A percentile compares a stretch with the other conserved stretches of the same genome.
phyloP scores from a whole-genome alignment of 1,140 invertebrate genomes.

The Drosophila pseudoobscura region DNA sequence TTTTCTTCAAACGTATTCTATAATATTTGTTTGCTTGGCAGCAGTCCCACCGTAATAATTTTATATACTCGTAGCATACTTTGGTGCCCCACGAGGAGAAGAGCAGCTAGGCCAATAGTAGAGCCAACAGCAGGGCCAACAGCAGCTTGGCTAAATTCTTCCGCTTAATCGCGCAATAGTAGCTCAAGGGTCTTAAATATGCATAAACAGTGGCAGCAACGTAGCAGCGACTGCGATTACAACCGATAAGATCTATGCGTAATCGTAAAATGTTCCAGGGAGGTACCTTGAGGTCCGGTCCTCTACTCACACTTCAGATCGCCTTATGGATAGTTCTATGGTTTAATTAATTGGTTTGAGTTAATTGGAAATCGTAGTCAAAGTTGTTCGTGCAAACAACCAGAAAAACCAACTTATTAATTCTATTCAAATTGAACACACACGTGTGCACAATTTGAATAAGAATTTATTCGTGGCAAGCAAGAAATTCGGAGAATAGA shows the following conservation, averaged over 20 bases:
- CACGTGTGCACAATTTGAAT: slow-evolving; percentile 8
- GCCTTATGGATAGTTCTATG: background rate
- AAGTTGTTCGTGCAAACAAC: background rate
- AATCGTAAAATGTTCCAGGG: slow-evolving; percentile 13
- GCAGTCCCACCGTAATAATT: slow-evolving; percentile 25
- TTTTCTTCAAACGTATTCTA: no score
- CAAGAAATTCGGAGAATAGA: slow-evolving; percentile 23
- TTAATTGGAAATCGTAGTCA: slow-evolving; percentile 11
- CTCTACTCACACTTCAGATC: background rate
- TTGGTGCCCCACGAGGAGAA: slow-evolving; percentile 35
- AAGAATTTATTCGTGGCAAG: slow-evolving; percentile 7
- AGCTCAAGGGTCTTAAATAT: slow-evolving; percentile 66
- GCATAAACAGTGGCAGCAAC: slow-evolving; percentile 32
- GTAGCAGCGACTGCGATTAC: slow-evolving; percentile 39
- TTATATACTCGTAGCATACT: slow-evolving; percentile 34
- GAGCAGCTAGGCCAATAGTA: slow-evolving; percentile 5
- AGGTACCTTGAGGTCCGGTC: background rate
- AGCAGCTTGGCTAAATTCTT: slow-evolving; percentile 58
- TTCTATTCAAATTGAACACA: background rate
- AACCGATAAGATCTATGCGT: slow-evolving; percentile 40
- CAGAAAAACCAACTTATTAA: slow-evolving; percentile 4
- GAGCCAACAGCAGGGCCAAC: background rate
- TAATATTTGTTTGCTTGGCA: no score
- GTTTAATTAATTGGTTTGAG: slow-evolving; percentile 24
- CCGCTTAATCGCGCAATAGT: slow-evolving; percentile 72